Evolutionary conservation across 92 coral and sea anemone species (phyloP).

Genomic region (Porites lobata): DNA sequence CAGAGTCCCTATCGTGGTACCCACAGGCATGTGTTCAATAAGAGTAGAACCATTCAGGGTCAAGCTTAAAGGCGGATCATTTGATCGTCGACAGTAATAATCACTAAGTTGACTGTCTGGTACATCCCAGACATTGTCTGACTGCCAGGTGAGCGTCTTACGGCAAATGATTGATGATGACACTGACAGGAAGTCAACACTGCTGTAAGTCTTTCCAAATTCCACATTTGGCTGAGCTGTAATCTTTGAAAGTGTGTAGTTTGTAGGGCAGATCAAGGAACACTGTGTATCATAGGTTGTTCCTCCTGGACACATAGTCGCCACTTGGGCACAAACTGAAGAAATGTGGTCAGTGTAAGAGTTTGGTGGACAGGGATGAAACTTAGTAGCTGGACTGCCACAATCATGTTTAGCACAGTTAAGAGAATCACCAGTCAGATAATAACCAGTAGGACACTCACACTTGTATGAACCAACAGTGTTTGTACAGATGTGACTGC

Average conservation of each 20-base stretch:
- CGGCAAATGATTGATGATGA: conserved; percentile 63
- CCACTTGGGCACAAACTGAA: conserved; percentile 68
- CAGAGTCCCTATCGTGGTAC: conserved; percentile 76
- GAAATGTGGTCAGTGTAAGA: conserved; percentile 81
- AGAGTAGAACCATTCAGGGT: conserved; percentile 56
- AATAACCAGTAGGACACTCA: conserved; percentile 73
- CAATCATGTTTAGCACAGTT: conserved; percentile 79
- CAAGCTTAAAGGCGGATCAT: conserved; percentile 86
- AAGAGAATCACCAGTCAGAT: conserved; percentile 39
- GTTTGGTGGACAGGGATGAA: conserved; percentile 73
- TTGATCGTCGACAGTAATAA: conserved; percentile 87
- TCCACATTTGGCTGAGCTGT: conserved; percentile 57
- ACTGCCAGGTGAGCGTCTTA: conserved; percentile 23
- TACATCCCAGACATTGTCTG: conserved; percentile 74
- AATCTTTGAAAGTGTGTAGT: conserved; percentile 82
- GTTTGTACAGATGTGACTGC: conserved; percentile 86
- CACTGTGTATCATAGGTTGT: conserved; percentile 61
- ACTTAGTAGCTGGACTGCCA: conserved; percentile 53
- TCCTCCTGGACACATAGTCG: conserved; percentile 68
- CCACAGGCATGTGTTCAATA: conserved; percentile 75
- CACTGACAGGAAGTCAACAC: conserved; percentile 72
- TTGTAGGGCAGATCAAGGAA: conserved; percentile 60
- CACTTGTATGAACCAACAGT: conserved; percentile 81
- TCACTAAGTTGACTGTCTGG: conserved; percentile 33
- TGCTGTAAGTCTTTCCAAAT: conserved; percentile 78